Percentiles rank a stretch among this genome's conserved stretches.
Evolutionary conservation across 1,140 invertebrate genomes (phyloP).

Genomic region (Drosophila arizonae): DNA sequence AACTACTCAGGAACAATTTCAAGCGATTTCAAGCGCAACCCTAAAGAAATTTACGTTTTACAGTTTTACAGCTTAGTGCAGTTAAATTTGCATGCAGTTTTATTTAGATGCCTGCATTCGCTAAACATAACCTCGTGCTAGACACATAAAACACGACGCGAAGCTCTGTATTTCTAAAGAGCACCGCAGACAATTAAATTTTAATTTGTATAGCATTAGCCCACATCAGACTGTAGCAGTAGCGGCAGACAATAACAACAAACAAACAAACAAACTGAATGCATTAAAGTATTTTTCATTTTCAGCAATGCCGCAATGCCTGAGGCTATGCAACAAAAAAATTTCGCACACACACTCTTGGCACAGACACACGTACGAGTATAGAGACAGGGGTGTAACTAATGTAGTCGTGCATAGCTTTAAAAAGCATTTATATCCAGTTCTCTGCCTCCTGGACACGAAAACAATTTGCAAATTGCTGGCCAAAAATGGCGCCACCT

Average conservation of each 20-base stretch:
- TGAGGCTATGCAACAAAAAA: slow-evolving; percentile 57
- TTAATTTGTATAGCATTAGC: slow-evolving; percentile 70
- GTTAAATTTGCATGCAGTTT: background rate
- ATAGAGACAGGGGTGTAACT: slow-evolving; percentile 24
- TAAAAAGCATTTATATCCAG: slow-evolving; percentile 32
- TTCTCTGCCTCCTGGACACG: slow-evolving; percentile 30
- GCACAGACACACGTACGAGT: background rate
- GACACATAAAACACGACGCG: slow-evolving; percentile 38
- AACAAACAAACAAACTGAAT: background rate
- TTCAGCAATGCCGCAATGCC: slow-evolving; percentile 33
- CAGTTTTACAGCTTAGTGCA: too few species aligned
- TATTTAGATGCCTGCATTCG: background rate
- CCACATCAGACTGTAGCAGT: slow-evolving; percentile 40
- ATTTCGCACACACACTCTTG: slow-evolving; percentile 45
- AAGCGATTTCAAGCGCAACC: too few species aligned
- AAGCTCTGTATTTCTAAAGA: slow-evolving; percentile 44
- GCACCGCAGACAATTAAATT: slow-evolving; percentile 65
- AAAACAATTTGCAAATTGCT: slow-evolving; percentile 79
- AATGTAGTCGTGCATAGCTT: slow-evolving; percentile 60
- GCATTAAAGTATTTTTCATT: slow-evolving; percentile 14
- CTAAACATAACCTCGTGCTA: slow-evolving; percentile 48
- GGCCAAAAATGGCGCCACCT: slow-evolving; percentile 65
- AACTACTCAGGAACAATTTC: too few species aligned
- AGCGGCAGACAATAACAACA: slow-evolving; percentile 17
- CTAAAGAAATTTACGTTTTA: too few species aligned